These are phyloP conservation scores for Tetramorium parvispinum DNA, from an alignment of 1,140 invertebrate species.

Conservation along the genomic window DNA sequence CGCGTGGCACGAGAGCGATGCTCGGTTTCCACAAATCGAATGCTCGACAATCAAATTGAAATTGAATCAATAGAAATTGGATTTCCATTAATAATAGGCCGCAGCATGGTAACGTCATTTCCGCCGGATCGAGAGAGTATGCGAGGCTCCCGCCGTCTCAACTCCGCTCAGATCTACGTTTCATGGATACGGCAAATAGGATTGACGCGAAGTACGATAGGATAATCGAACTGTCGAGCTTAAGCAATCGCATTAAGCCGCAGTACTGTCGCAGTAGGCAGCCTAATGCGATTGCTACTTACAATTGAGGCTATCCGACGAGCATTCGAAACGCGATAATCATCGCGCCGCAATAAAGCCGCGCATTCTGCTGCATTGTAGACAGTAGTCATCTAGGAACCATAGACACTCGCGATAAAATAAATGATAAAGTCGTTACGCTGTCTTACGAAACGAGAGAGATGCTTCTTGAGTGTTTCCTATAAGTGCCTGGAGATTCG, in stretches of 20 bases:
- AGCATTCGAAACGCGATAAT: neutral
- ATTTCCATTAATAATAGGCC: conserved; percentile 72
- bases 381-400: neutral
- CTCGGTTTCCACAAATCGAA: conserved; percentile 48
- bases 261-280: neutral
- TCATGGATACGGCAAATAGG: conserved; percentile 48
- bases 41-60: conserved; percentile 69
- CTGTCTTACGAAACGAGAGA: neutral
- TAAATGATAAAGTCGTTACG: neutral
- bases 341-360: neutral
- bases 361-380: neutral
- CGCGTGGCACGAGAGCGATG: neutral
- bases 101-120: conserved; percentile 65
- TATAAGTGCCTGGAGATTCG: neutral
- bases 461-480: neutral
- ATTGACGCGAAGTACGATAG: conserved; percentile 38
- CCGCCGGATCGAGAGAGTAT: conserved; percentile 5
- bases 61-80: conserved; percentile 73
- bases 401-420: neutral
- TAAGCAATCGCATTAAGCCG: conserved; percentile 63
- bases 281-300: conserved; percentile 63
- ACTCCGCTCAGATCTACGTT: conserved; percentile 4
- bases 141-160: conserved; percentile 3
- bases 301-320: conserved; percentile 10
- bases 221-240: conserved; percentile 65